Base-by-base conservation (phyloP, 2,797 vertebrate species). In the Sebastes umbrosus region DNA sequence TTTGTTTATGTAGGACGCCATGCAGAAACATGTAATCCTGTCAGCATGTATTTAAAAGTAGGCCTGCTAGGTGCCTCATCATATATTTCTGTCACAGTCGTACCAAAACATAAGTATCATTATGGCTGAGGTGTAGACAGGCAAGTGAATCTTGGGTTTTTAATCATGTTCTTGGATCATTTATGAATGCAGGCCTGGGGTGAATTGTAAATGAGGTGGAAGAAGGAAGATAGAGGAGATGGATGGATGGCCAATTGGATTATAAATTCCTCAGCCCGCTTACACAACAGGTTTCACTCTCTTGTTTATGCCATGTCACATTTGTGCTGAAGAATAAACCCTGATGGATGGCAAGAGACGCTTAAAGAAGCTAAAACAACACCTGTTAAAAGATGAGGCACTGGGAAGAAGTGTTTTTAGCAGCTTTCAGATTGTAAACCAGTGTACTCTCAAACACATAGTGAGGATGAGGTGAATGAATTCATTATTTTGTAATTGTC, bases 181-280 rank as follows among this genome's bases (percentile, higher is more conserved):
- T n/a, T 29, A 39, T 63, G n/a, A 69, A 43, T 1, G 6, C 24
- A 32, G 29, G 27, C 63, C 52, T 18, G 57, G 43, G 54, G 69
- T 78, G 50, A 16, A 18, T 36, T 76, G 60, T 59, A 63, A 72
- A 73, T 6, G 29, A 77, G 34, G 32, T 72, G 69, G 60, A 69
- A 54, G 64, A 10, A 8, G 11, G 12, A 22, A 55, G 20, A 11
- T 24, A 16, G 43, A 50, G 16, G 20, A 55, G 43, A 69, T 32
- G 24, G 29, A 63, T 27, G 29, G 29, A 63, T 27, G 34, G 24
- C 12, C 31, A 11, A 54, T 12, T 31, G 60, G 27, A 65, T 60
- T 32, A 59, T 80, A 52, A 79, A 80, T 74, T 71, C 68, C 55
- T 75, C 18, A 64, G 24, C 18, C 16, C 65, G 80, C 65, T 87